Evolutionary conservation across 2,888 invertebrate genomes (phyloP), one percentile per base, ranked within the genome.

Genomic region (Papilio elwesi): DNA sequence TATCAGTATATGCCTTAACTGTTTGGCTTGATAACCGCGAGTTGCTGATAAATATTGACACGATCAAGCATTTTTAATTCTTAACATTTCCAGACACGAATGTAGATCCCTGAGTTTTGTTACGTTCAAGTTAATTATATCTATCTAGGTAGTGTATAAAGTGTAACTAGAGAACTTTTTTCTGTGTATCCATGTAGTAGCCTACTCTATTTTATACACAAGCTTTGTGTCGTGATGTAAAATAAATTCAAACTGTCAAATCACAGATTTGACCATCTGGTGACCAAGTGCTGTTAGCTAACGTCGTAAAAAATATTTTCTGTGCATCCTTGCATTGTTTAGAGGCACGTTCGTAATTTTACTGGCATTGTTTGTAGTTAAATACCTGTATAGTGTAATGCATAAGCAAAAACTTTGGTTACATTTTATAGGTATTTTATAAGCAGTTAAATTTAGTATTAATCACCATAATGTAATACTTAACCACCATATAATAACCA

Each of bases 241-340:
- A 36, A 55, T 11, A 3, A 10, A 57, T 38, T 13, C n/a, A 59
- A n/a, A 13, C 0, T 59, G 13, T 78, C 76, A 81, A 83, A 85
- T 83, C 84, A 84, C 77, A 78, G 74, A 76, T 75, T 73, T 90
- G 89, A 87, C 91, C 92, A 92, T 92, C 85, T 93, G 92, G 88
- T 86, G 85, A 84, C 90, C 92, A 92, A 90, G 86, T 92, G 92
- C 74, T 74, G 77, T 68, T 53, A 72, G 66, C 66, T 68, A 70
- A 59, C 57, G 47, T n/a, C 15, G 38, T n/a, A 55, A 55, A 66
- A 70, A 70, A 57, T 49, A 12, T 15, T 12, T 26, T n/a, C 13
- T 65, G n/a, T 70, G 70, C 48, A 70, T 15, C 12, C 64, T 65
- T 55, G 55, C 55, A 70, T 70, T 65, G 71, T 66, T 70, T 43